Evolutionary conservation across 35 echinoderm and acorn worm species (phyloP), one percentile per base, ranked within the genome.

Genomic region (Amphiura filiformis): DNA sequence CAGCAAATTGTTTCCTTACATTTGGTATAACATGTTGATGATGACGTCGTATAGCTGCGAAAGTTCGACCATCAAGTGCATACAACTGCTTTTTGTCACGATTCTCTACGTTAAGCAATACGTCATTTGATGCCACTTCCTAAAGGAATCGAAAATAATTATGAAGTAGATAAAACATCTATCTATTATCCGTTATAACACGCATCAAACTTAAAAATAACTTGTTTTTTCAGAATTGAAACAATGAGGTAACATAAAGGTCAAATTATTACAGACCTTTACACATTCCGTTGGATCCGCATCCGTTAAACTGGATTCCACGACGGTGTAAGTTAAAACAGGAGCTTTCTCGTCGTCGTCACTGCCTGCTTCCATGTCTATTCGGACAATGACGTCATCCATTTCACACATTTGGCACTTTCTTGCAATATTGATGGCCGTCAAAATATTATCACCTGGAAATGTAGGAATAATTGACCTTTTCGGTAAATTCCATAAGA

Each of bases 371-470:
- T 78, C 75, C 28, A 87, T 81, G 20, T 79, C 41, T 17, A 93
- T 61, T 30, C 87, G 80, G 57, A 89, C 70, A 30, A 96, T 65
- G 4, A 79, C 82, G 22, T 83, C 61, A 57, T 76, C 77, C 2
- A 32, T 38, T 18, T 52, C 57, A 83, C 90, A 75, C 94, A 96
- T 96, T 0, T 89, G 86, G 33, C 90, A 92, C 28, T 96, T 82
- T 41, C 84, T 47, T n/a, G 86, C 94, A 35, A 96, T 87, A 76
- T 77, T 88, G 76, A 96, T 89, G 18, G 90, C 94, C 1, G 94
- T 96, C 28, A 96, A 57, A 23, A 96, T 87, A 61, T 96, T 96
- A 41, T 96, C 94, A 52, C 94, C 94, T 96, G 80, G 33, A n/a
- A n/a, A n/a, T n/a, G n/a, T n/a, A n/a, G n/a, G n/a, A n/a, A n/a